Evolutionary conservation across 2,888 invertebrate genomes (phyloP).

Genomic region (Caradrina kadenii): DNA sequence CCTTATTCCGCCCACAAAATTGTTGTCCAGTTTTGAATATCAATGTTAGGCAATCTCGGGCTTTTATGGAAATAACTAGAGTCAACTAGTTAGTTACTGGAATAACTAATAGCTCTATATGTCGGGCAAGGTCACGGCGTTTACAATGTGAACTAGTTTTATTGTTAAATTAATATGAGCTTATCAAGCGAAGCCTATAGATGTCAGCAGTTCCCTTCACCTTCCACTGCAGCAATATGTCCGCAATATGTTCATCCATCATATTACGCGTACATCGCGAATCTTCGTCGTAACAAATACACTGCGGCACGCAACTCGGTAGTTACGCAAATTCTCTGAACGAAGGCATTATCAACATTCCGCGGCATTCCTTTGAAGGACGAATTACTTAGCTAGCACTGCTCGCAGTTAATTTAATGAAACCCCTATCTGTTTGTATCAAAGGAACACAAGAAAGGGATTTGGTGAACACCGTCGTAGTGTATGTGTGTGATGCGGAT

Average conservation of each 20-base stretch:
- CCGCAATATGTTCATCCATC: conserved; percentile 30
- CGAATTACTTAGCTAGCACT: conserved; percentile 36
- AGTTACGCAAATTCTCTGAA: conserved; percentile 55
- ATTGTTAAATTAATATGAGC: conserved; percentile 13
- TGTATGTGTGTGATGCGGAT: conserved; percentile 7
- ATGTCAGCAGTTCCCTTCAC: conserved; percentile 2
- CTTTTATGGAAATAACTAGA: conserved; percentile 26
- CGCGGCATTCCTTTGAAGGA: conserved; percentile 42
- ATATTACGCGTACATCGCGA: conserved; percentile 13
- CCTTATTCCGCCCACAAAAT: conserved; percentile 1
- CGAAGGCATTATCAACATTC: conserved; percentile 48
- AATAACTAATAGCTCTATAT: conserved; percentile 13
- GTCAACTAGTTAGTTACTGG: conserved; percentile 19
- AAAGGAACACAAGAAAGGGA: conserved; percentile 26
- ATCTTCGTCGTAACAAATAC: conserved; percentile 28
- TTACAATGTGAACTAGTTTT: conserved; percentile 10
- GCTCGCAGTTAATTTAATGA: conserved; percentile 45
- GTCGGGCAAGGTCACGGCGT: conserved; percentile 14
- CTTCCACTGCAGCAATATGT: conserved; percentile 41
- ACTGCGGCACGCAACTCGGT: conserved; percentile 47
- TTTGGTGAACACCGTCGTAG: conserved; percentile 13
- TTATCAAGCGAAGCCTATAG: conserved; percentile 7
- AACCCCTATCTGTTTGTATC: conserved; percentile 38
- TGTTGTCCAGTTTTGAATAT: conserved; percentile 2
- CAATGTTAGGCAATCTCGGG: conserved; percentile 9